A percentile compares a stretch with the other conserved stretches of the same genome.
These are phyloP conservation scores for Pachyuromys duprasi DNA, from an alignment of 2,797 vertebrate species.

Conservation along the genomic window DNA sequence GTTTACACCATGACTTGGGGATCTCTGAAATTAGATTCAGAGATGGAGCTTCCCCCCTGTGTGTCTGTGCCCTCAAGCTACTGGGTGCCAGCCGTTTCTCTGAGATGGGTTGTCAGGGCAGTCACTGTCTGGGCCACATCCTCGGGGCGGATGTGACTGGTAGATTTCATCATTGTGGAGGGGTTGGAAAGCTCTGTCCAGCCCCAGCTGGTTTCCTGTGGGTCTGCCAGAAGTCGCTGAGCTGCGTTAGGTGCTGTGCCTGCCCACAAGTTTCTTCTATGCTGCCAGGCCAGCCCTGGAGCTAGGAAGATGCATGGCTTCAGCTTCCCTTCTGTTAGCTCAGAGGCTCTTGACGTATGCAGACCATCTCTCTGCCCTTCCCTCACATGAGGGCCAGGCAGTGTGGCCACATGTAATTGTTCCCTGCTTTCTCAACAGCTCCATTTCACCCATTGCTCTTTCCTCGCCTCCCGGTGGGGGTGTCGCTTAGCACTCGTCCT, in stretches of 20 bases:
- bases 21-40: constrained; percentile 58
- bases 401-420: no score
- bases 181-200: not conserved
- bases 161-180: not conserved
- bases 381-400: not conserved
- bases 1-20: constrained; percentile 21
- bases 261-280: not conserved
- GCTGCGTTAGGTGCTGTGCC: not conserved
- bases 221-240: not conserved
- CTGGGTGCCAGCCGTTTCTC: not conserved
- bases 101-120: not conserved
- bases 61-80: constrained; percentile 7
- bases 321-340: not conserved
- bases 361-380: rapidly evolving
- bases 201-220: not conserved
- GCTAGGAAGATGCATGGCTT: not conserved
- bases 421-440: not conserved
- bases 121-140: not conserved
- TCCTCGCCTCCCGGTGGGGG: not conserved
- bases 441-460: not conserved
- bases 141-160: constrained; percentile 23
- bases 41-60: not conserved
- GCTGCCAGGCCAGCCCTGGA: not conserved
- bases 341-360: no score
- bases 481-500: rapidly evolving